Evolutionary conservation across 2,113 vertebrate genomes (phyloP).

Genomic region (Ammospiza caudacuta): DNA sequence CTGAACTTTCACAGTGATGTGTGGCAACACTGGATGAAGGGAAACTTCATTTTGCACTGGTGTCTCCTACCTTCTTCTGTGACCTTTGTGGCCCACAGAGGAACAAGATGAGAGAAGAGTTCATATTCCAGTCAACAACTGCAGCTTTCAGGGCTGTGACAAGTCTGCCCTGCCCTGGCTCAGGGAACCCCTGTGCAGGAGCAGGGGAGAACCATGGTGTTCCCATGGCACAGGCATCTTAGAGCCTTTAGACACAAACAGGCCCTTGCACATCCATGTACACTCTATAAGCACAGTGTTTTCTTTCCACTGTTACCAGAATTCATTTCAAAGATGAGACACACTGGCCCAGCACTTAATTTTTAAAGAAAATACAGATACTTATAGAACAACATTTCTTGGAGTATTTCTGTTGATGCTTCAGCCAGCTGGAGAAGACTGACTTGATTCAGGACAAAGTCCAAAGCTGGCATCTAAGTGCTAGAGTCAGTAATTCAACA

Average conservation of each 20-base stretch:
- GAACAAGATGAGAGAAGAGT: not conserved
- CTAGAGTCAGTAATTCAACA: not conserved
- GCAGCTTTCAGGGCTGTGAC: not conserved
- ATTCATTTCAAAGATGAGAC: not conserved
- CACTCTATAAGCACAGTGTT: not conserved
- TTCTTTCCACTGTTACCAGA: not conserved
- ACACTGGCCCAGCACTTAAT: not conserved
- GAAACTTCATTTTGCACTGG: not conserved
- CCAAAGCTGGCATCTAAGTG: not conserved
- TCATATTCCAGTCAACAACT: accelerated
- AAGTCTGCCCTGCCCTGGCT: not conserved
- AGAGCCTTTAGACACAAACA: not conserved
- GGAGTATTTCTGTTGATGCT: not conserved
- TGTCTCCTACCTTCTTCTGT: not conserved
- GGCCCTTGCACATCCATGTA: accelerated
- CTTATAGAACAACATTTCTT: not conserved
- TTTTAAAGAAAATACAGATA: not conserved
- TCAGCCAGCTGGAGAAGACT: not conserved
- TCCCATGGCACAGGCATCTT: not conserved
- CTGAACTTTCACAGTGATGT: not conserved
- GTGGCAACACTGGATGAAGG: not conserved
- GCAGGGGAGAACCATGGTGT: not conserved
- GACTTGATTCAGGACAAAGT: not conserved
- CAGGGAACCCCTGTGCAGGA: not conserved
- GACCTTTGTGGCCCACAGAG: not conserved